A percentile compares a stretch with the other conserved stretches of the same genome.
Evolutionary conservation across 2,797 vertebrate genomes (phyloP).

Genomic region (Australoheros facetus): DNA sequence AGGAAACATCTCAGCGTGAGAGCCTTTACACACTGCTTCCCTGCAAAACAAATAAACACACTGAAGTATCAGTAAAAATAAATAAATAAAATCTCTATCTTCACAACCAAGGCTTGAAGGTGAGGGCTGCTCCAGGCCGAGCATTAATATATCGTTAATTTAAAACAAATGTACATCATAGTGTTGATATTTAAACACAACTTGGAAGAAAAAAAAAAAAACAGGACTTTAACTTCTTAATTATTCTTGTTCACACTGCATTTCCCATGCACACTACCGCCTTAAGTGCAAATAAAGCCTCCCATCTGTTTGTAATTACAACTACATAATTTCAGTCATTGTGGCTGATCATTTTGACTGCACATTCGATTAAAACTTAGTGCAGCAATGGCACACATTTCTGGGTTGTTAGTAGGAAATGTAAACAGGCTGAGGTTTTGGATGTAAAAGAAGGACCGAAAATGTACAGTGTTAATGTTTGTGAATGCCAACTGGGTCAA

Average conservation of each 20-base stretch:
- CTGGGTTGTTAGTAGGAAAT: slow-evolving; percentile 30
- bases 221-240: slow-evolving; percentile 98
- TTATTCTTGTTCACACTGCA: slow-evolving; percentile 99
- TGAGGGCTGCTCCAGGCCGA: slow-evolving; percentile 69
- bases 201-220: slow-evolving; percentile 62
- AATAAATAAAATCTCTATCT: slow-evolving; percentile 11
- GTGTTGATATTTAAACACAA: slow-evolving; percentile 95
- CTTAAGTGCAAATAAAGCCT: slow-evolving; percentile 99
- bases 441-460: slow-evolving; percentile 26
- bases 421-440: slow-evolving; percentile 17
- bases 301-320: slow-evolving; percentile 99
- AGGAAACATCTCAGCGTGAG: slow-evolving; percentile 43
- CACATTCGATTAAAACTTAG: slow-evolving; percentile 98
- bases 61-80: slow-evolving; percentile 32
- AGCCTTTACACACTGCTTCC: slow-evolving; percentile 28
- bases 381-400: slow-evolving; percentile 75
- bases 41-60: slow-evolving; percentile 42
- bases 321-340: slow-evolving; percentile 98
- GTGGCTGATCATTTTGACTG: slow-evolving; percentile 99
- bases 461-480: slow-evolving; percentile 33
- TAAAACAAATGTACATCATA: slow-evolving; percentile 97
- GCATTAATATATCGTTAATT: slow-evolving; percentile 93
- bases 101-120: slow-evolving; percentile 40
- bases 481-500: slow-evolving; percentile 37
- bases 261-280: slow-evolving; percentile 95